Evolutionary conservation across 2,797 vertebrate species (phyloP).

Genomic region (Pterois miles): DNA sequence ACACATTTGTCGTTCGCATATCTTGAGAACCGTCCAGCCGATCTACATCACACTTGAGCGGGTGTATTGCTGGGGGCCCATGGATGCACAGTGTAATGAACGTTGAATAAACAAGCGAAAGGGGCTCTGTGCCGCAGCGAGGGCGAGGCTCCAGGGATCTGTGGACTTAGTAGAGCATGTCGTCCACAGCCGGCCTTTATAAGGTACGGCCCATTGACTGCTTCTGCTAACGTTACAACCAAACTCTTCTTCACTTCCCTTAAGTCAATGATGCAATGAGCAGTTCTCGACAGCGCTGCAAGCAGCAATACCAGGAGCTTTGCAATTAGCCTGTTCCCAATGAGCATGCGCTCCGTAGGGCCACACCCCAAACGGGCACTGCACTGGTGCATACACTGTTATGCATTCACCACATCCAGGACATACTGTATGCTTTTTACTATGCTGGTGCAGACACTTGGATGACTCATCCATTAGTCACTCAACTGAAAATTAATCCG

Average conservation of each 20-base stretch:
- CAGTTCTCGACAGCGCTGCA: neutral
- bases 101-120: neutral
- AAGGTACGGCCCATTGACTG: neutral
- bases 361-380: neutral
- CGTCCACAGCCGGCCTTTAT: neutral
- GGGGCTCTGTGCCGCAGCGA: neutral
- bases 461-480: constrained; percentile 28
- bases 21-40: neutral
- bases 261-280: neutral
- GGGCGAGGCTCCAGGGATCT: neutral
- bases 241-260: neutral
- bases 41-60: neutral
- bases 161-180: no score
- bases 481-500: neutral
- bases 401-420: neutral
- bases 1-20: no score
- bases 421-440: constrained; percentile 13
- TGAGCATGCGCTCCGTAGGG: accelerated
- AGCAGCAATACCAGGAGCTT: neutral
- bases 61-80: neutral
- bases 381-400: neutral
- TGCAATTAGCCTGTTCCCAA: no score
- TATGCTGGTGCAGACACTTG: constrained; percentile 2
- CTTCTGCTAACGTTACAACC: neutral
- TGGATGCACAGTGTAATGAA: neutral